Conservation (phyloP, 2,113 vertebrate species). For the Cryptomyrus ogoouensis region DNA sequence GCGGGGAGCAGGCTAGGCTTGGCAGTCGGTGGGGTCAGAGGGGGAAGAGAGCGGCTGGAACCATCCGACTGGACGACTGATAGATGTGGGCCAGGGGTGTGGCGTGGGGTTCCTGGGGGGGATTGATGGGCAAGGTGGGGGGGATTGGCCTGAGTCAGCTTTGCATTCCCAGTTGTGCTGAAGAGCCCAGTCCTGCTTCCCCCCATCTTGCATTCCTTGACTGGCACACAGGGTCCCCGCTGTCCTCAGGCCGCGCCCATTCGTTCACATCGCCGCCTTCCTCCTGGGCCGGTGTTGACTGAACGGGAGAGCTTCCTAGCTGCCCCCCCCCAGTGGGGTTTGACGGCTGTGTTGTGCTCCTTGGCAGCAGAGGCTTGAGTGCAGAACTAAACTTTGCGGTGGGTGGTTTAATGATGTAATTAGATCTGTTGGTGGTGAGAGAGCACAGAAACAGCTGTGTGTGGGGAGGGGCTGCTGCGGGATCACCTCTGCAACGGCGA, state of each 20-base stretch:
- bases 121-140: neutral
- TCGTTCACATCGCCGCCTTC: accelerated
- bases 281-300: neutral
- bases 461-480: neutral
- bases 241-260: neutral
- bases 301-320: neutral
- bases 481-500: neutral
- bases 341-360: neutral
- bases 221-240: neutral
- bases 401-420: slow-evolving; percentile 12
- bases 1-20: neutral
- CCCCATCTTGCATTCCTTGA: neutral
- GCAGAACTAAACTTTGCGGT: neutral
- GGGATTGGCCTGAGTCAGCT: neutral
- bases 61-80: neutral
- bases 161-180: neutral
- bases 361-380: neutral
- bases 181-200: neutral
- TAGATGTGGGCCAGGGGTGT: neutral
- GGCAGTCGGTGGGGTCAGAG: neutral
- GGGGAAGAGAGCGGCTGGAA: neutral
- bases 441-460: neutral
- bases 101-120: neutral
- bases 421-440: neutral
- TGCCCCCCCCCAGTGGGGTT: neutral